phyloP scores from a whole-genome alignment of 1,140 invertebrate species.

The Armadillidium nasatum region DNA sequence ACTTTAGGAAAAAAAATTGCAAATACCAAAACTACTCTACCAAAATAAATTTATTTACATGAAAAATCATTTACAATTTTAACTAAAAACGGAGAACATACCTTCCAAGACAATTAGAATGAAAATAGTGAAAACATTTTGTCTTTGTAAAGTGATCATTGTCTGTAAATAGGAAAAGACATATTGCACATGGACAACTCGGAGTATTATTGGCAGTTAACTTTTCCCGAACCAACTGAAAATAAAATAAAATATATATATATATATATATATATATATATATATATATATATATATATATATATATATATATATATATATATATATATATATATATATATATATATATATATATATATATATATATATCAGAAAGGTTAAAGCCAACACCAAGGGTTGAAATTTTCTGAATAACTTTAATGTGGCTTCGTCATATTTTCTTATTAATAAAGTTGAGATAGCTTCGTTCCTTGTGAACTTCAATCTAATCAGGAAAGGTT shows the following conservation, averaged over 20 bases:
- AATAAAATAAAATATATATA: conserved; percentile 23
- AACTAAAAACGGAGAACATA: background rate
- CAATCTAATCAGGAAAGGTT: no score
- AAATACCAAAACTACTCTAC: no score
- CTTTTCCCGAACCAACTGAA: conserved; percentile 28
- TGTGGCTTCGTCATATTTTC: no score
- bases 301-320: conserved; percentile 22
- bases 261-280: conserved; percentile 26
- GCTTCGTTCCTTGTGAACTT: no score
- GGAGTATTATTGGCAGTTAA: conserved; percentile 17
- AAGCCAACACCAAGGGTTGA: no score
- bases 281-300: conserved; percentile 22
- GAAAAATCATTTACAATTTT: no score
- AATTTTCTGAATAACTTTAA: no score
- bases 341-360: conserved; percentile 25
- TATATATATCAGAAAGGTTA: no score
- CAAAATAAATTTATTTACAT: no score
- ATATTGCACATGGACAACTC: conserved; percentile 22
- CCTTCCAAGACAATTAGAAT: conserved; percentile 18
- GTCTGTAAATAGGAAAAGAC: background rate
- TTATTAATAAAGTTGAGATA: no score
- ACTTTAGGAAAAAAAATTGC: no score
- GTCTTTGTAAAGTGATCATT: conserved; percentile 18
- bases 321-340: conserved; percentile 4
- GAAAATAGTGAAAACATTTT: conserved; percentile 11